A percentile compares a stretch with the other conserved stretches of the same genome.
phyloP scores from a whole-genome alignment of 2,797 vertebrate genomes.

The Smutsia gigantea region DNA sequence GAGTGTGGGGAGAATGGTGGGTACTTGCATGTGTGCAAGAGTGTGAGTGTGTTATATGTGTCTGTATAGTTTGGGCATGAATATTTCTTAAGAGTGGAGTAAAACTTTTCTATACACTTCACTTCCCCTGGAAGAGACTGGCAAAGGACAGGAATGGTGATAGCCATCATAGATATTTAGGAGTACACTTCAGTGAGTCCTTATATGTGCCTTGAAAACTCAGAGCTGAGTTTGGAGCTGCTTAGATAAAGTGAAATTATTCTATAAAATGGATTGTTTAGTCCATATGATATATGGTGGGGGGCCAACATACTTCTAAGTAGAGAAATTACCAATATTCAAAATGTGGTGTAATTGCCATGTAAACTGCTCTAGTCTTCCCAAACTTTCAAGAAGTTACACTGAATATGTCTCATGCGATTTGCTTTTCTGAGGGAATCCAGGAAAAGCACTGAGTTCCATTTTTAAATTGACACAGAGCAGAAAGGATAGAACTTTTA shows the following conservation, averaged over 20 bases:
- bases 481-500: neutral
- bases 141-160: neutral
- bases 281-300: neutral
- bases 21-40: neutral
- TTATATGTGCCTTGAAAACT: neutral
- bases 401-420: neutral
- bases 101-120: neutral
- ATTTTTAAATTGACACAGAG: neutral
- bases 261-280: neutral
- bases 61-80: neutral
- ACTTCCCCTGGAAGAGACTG: neutral
- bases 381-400: neutral
- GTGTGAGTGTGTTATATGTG: neutral
- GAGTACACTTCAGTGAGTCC: neutral
- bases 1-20: neutral
- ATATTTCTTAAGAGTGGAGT: neutral
- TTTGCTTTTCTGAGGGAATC: neutral
- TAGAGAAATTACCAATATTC: slow-evolving; percentile 3
- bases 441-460: neutral
- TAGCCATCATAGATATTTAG: neutral
- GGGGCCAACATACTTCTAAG: neutral
- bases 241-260: neutral
- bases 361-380: neutral
- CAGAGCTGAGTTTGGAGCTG: neutral
- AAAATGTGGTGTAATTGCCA: neutral